Conservation (phyloP, 2,113 vertebrate species). For the Eolophus roseicapilla region DNA sequence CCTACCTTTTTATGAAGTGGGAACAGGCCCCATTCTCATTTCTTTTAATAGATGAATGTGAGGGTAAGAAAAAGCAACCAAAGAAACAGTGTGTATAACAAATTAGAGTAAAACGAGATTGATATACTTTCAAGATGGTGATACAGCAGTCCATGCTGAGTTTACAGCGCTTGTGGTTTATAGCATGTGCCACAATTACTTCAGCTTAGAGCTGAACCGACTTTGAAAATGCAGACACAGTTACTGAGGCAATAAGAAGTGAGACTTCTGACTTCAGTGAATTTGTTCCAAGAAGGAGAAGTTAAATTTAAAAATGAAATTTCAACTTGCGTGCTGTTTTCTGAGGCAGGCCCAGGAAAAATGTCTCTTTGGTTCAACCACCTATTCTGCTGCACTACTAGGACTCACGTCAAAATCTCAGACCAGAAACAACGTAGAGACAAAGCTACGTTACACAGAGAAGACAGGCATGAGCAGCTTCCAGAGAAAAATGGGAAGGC, state of each 20-base stretch:
- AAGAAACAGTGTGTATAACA: slow-evolving; percentile 15
- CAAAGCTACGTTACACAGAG: background rate
- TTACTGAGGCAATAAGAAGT: slow-evolving; percentile 28
- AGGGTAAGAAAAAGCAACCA: slow-evolving; percentile 13
- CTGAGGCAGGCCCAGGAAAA: background rate
- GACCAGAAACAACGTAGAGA: background rate
- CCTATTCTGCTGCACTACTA: background rate
- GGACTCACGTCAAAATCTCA: background rate
- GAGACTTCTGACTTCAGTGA: background rate
- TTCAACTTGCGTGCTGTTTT: slow-evolving; percentile 1
- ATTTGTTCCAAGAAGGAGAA: slow-evolving; percentile 26
- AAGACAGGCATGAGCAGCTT: background rate
- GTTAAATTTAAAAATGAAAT: slow-evolving; percentile 27
- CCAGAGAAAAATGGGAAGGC: background rate
- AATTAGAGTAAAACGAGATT: slow-evolving; percentile 44
- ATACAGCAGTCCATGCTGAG: slow-evolving; percentile 28
- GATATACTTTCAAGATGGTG: slow-evolving; percentile 39
- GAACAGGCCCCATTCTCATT: background rate
- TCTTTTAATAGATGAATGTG: background rate
- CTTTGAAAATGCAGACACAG: slow-evolving; percentile 48
- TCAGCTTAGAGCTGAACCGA: slow-evolving; percentile 45
- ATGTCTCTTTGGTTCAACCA: background rate
- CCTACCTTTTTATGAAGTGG: background rate
- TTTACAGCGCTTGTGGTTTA: slow-evolving; percentile 51
- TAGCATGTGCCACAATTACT: slow-evolving; percentile 37